These are phyloP conservation scores for Athalia rosae DNA, from an alignment of 2,888 invertebrate genomes.

Conservation along the genomic window DNA sequence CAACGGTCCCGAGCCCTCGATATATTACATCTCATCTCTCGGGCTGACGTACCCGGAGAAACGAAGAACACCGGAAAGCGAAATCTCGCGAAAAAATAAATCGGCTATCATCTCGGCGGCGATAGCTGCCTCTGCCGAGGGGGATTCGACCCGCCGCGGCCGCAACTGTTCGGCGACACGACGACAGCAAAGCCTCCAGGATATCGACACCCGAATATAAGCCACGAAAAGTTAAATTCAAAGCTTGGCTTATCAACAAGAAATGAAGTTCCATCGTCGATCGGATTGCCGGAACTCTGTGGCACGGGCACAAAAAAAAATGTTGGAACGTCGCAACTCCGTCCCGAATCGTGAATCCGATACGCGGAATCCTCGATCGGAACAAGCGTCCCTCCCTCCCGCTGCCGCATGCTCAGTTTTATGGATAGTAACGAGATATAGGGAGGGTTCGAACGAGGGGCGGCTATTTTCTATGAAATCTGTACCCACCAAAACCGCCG, in stretches of 20 bases:
- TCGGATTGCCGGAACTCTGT: conserved; percentile 2
- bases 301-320: background rate
- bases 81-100: background rate
- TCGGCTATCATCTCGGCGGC: too few species aligned
- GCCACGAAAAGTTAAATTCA: background rate
- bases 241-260: conserved; percentile 22
- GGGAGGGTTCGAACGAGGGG: conserved; percentile 44
- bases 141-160: background rate
- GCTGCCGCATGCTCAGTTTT: conserved; percentile 45
- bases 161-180: background rate
- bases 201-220: background rate
- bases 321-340: background rate
- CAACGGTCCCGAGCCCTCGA: background rate
- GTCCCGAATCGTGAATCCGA: background rate
- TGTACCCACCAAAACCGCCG: conserved; percentile 46
- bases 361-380: background rate
- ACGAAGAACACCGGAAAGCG: background rate
- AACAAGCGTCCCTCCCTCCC: background rate
- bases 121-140: too few species aligned
- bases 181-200: background rate
- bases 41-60: too few species aligned
- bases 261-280: conserved; percentile 23
- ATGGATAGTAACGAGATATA: conserved; percentile 53
- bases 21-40: background rate
- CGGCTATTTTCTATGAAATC: conserved; percentile 53